Conservation (phyloP, 2,888 invertebrate genomes). For the Drymonia ruficornis region DNA sequence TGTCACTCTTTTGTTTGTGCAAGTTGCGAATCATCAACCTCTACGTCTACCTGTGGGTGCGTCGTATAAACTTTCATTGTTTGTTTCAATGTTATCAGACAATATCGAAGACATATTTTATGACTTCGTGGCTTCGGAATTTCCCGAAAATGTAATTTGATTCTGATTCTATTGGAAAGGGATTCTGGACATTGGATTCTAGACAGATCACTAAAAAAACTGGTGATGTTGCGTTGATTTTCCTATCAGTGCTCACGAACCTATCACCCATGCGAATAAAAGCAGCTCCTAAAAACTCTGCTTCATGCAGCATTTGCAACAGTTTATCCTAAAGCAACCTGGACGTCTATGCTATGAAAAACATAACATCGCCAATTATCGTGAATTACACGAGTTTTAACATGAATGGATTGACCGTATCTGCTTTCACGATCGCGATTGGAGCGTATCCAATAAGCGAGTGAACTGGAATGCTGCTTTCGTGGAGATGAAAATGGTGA, state of each 20-base stretch:
- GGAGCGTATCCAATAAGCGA: conserved; percentile 22
- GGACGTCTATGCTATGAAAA: too few relatives aligned
- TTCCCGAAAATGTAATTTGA: neutral
- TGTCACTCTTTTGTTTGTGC: conserved; percentile 13
- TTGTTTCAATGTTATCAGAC: neutral
- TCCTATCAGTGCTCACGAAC: too few relatives aligned
- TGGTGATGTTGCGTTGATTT: too few relatives aligned
- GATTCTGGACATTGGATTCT: too few relatives aligned
- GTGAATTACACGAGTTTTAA: neutral
- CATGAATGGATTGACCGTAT: neutral
- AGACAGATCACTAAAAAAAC: too few relatives aligned
- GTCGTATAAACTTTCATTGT: neutral
- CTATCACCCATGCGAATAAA: too few relatives aligned
- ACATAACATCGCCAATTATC: too few relatives aligned
- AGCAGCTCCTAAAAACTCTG: too few relatives aligned
- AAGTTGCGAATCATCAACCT: conserved; percentile 5
- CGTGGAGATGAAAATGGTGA: neutral
- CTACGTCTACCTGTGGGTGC: neutral
- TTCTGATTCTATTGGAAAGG: too few relatives aligned
- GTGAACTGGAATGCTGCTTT: conserved; percentile 10
- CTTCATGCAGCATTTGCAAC: too few relatives aligned
- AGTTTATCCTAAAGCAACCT: too few relatives aligned
- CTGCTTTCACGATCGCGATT: conserved; percentile 10
- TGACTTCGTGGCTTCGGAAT: neutral
- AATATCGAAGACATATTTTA: neutral